Conservation (phyloP, 2,888 invertebrate genomes). For the Petrolisthes cinctipes region DNA sequence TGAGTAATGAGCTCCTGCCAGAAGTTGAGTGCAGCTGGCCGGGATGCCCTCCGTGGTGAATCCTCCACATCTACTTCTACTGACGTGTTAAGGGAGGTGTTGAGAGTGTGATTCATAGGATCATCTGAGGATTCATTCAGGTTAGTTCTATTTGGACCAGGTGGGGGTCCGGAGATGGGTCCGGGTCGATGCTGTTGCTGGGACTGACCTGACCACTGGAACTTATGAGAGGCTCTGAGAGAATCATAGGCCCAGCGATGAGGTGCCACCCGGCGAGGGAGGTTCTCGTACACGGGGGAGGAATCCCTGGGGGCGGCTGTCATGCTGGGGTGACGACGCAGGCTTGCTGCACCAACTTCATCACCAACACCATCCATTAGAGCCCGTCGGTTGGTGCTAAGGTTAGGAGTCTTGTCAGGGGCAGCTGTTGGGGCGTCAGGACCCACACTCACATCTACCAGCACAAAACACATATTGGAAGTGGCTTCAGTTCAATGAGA, state of each 20-base stretch:
- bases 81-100: slow-evolving; percentile 49
- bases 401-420: slow-evolving; percentile 64
- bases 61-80: slow-evolving; percentile 50
- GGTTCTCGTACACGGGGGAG: slow-evolving; percentile 64
- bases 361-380: slow-evolving; percentile 33
- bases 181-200: slow-evolving; percentile 4
- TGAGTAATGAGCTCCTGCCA: slow-evolving; percentile 61
- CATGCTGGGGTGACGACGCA: slow-evolving; percentile 63
- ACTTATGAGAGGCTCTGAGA: slow-evolving; percentile 63
- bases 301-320: slow-evolving; percentile 43
- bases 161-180: not conserved
- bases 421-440: slow-evolving; percentile 50
- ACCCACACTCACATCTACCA: slow-evolving; percentile 56
- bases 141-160: slow-evolving; percentile 14
- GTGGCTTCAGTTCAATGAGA: too few species aligned
- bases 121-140: slow-evolving; percentile 54
- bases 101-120: slow-evolving; percentile 46
- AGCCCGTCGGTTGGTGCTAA: slow-evolving; percentile 51
- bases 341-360: slow-evolving; percentile 31
- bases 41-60: slow-evolving; percentile 23
- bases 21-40: slow-evolving; percentile 64
- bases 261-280: slow-evolving; percentile 51
- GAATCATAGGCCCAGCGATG: slow-evolving; percentile 64
- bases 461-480: too few species aligned
- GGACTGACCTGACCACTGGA: slow-evolving; percentile 48